Evolutionary conservation across 2,797 vertebrate species (phyloP).

Genomic region (Artibeus lituratus): DNA sequence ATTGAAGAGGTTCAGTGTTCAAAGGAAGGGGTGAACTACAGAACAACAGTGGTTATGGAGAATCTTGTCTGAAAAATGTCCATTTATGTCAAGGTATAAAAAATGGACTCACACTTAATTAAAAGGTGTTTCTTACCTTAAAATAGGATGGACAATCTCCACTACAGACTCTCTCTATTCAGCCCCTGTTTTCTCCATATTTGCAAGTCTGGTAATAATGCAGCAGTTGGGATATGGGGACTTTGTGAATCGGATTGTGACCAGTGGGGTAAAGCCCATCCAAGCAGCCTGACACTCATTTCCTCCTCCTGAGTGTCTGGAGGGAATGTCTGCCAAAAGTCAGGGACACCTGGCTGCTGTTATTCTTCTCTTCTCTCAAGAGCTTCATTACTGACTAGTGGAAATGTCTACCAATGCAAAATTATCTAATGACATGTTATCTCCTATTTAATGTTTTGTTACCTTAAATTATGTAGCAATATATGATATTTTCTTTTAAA

Average conservation of each 20-base stretch:
- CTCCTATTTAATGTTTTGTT: background rate
- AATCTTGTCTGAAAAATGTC: too few relatives aligned
- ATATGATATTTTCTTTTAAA: background rate
- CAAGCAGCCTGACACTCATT: too few relatives aligned
- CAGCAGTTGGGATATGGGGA: too few relatives aligned
- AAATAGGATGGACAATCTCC: background rate
- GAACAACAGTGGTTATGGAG: background rate
- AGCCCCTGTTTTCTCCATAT: background rate
- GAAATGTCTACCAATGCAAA: too few relatives aligned
- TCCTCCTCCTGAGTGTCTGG: accelerated
- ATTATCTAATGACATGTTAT: too few relatives aligned
- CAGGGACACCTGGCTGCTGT: accelerated
- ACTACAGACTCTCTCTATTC: background rate
- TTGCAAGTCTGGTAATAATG: too few relatives aligned
- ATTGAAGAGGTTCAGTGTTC: too few relatives aligned
- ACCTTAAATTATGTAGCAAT: background rate
- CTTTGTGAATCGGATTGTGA: background rate
- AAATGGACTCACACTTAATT: background rate
- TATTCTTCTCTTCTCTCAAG: accelerated
- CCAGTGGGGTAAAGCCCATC: accelerated
- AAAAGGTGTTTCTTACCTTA: background rate
- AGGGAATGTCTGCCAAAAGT: background rate
- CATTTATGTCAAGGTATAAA: too few relatives aligned
- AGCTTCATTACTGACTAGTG: background rate
- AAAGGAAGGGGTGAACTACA: background rate